Percentiles rank a stretch among this genome's conserved stretches.
phyloP scores from a whole-genome alignment of 2,888 invertebrate species.

The Acholoe squamosa region DNA sequence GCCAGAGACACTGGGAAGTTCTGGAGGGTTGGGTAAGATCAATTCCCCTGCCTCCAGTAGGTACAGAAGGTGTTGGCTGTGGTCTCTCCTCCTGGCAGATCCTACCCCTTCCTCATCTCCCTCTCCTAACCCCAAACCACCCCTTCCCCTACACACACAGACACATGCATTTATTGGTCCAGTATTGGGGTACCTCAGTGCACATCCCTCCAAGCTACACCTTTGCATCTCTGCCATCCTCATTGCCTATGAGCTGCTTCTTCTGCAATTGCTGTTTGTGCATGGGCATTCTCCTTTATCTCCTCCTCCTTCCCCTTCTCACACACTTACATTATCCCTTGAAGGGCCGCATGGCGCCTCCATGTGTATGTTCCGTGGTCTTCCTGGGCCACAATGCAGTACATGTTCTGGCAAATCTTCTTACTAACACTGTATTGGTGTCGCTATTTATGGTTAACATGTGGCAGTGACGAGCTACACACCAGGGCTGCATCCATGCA shows the following conservation, averaged over 20 bases:
- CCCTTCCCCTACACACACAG: neutral
- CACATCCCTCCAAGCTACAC: slow-evolving; percentile 5
- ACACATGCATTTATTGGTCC: too few species aligned
- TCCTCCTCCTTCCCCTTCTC: neutral
- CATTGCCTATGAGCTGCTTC: neutral
- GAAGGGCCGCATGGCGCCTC: too few species aligned
- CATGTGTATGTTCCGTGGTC: too few species aligned
- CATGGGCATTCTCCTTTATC: neutral
- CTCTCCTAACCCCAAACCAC: neutral
- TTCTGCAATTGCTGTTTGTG: slow-evolving; percentile 27
- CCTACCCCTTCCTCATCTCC: neutral
- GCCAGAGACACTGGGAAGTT: neutral
- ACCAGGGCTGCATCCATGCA: too few species aligned
- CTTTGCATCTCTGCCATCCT: neutral
- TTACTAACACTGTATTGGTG: too few species aligned
- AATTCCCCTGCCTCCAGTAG: slow-evolving; percentile 18
- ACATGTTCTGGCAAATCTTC: too few species aligned
- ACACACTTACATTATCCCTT: neutral
- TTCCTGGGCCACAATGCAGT: too few species aligned
- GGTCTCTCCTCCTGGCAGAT: neutral
- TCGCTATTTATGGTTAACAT: too few species aligned
- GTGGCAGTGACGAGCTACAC: too few species aligned
- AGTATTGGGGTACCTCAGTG: slow-evolving; percentile 13
- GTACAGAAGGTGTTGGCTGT: slow-evolving; percentile 22
- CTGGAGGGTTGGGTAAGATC: neutral